phyloP scores from a whole-genome alignment of 2,888 invertebrate species.

The Cephalotes varians region DNA sequence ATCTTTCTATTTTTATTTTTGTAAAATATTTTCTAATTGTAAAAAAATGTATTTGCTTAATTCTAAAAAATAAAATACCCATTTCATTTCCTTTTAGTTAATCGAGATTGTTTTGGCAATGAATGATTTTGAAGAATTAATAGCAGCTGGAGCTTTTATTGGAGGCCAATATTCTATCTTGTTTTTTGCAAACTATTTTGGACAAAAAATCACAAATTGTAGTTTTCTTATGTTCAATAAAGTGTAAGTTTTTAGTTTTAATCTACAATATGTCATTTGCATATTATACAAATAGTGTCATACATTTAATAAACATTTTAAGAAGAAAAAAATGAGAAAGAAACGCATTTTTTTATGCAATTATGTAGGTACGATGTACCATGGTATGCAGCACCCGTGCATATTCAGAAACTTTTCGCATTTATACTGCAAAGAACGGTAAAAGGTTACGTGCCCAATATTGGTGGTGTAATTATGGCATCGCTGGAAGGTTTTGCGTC shows the following conservation, averaged over 20 bases:
- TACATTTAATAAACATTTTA: neutral
- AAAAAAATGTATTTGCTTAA: neutral
- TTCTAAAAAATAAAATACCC: neutral
- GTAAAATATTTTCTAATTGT: neutral
- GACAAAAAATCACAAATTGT: conserved; percentile 8
- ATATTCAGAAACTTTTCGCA: neutral
- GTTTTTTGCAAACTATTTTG: conserved; percentile 9
- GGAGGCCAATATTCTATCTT: conserved; percentile 11
- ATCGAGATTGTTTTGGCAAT: too few species aligned
- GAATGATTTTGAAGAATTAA: too few species aligned
- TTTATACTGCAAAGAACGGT: conserved; percentile 4
- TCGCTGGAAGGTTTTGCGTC: conserved; percentile 20
- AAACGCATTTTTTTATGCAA: neutral
- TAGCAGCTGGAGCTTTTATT: too few species aligned
- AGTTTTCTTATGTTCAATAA: neutral
- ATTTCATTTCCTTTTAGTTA: neutral
- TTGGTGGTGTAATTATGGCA: neutral
- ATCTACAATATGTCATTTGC: neutral
- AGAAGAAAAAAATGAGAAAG: neutral
- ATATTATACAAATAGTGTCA: neutral
- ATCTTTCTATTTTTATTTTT: neutral
- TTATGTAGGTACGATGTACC: neutral
- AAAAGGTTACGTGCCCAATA: neutral
- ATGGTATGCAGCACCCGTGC: conserved; percentile 4
- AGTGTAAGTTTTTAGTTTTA: neutral